Evolutionary conservation across 2,888 invertebrate genomes (phyloP), one percentile per base, ranked within the genome.

Genomic region (Aporophyla lueneburgensis): DNA sequence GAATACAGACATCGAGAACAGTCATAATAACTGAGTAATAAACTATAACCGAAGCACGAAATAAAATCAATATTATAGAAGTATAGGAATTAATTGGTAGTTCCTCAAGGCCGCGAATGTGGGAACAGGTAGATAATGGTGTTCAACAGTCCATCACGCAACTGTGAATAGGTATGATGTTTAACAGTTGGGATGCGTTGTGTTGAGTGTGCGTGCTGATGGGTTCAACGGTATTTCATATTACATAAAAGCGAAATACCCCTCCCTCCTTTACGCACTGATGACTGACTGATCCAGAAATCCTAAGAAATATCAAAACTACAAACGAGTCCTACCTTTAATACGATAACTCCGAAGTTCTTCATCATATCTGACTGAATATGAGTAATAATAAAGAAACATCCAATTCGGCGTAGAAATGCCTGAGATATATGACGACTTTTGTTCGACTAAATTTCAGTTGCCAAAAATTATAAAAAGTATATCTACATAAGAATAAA

Each of bases 181-280:
- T 61, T 61, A 73, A 74, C 53, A 54, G 46, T 40, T 16, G 49
- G 51, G 33, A 46, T 58, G 76, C 49, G 27, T 51, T 9, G 14
- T 21, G 12, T 21, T 43, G 59, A 19, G 54, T 6, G 6, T 16
- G 16, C 56, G 49, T 72, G 76, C 70, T 63, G 78, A 74, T 66
- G 75, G 83, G 80, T 77, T 85, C 86, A 85, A 85, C n/a, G 74
- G 80, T 74, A 46, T n/a, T 40, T 68, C 33, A 33, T 33, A 33
- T n/a, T 51, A n/a, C 1, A 54, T n/a, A 54, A 54, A 54, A 54
- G 54, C 54, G 54, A 54, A 54, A 12, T n/a, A n/a, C 21, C 33
- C 33, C 33, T 33, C 33, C 2, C 33, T 33, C 33, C 33, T 33
- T 33, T 3, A 33, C 33, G 33, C 33, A 33, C 33, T 33, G 3